These are phyloP conservation scores for Icerya purchasi DNA, from an alignment of 2,888 invertebrate species.

Conservation along the genomic window DNA sequence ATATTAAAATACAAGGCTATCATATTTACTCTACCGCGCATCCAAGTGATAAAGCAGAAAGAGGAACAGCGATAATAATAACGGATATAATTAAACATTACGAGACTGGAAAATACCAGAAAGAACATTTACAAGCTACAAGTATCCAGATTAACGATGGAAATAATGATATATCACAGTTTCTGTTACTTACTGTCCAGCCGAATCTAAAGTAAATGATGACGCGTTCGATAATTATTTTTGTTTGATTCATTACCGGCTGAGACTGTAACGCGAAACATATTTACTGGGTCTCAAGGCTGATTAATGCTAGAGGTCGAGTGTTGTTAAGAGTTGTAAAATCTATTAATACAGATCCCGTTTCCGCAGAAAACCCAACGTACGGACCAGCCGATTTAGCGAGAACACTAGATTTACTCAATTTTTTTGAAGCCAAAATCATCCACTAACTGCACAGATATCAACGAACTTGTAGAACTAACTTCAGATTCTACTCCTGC, in stretches of 20 bases:
- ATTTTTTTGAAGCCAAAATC: not conserved
- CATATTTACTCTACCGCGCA: not conserved
- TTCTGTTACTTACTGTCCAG: not conserved
- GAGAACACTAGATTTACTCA: not conserved
- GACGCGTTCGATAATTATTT: not conserved
- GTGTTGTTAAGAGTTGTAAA: not conserved
- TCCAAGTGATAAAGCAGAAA: not conserved
- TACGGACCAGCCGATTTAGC: not conserved
- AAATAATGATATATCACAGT: not conserved
- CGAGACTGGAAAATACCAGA: not conserved
- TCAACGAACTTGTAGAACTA: not conserved
- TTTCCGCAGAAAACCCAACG: not conserved
- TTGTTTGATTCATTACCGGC: too few species aligned
- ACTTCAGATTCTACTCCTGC: not conserved
- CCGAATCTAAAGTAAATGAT: not conserved
- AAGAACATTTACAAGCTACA: not conserved
- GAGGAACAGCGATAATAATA: not conserved
- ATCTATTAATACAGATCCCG: not conserved
- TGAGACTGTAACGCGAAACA: not conserved
- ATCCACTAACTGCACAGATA: not conserved
- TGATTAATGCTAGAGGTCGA: too few species aligned
- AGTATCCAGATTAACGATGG: not conserved
- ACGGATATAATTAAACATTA: not conserved
- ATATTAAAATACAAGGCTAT: slow-evolving; percentile 2
- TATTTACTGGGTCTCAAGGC: not conserved